Conservation (phyloP, 2,888 invertebrate genomes). For the Hydraecia micacea region DNA sequence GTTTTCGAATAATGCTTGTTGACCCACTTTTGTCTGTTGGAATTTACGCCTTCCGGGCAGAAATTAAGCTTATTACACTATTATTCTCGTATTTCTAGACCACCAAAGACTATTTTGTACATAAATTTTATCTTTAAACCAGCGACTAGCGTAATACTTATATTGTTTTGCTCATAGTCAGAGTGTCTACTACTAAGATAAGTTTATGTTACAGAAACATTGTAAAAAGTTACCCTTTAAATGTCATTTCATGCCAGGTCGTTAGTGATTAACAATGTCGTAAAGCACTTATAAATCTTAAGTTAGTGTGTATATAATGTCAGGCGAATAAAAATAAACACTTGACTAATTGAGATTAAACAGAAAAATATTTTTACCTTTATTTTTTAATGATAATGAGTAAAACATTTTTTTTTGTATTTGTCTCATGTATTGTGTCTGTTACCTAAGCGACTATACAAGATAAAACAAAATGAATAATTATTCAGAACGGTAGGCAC, state of each 20-base stretch:
- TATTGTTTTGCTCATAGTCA: not conserved
- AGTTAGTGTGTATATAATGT: not conserved
- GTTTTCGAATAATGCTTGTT: slow-evolving; percentile 60
- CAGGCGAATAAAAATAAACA: not conserved
- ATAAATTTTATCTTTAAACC: slow-evolving; percentile 38
- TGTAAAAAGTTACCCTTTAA: not conserved
- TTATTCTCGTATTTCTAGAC: slow-evolving; percentile 57
- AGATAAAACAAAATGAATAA: slow-evolving; percentile 75
- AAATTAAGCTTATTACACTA: slow-evolving; percentile 60
- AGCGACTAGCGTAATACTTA: slow-evolving; percentile 8
- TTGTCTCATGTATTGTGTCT: not conserved
- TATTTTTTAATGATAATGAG: not conserved
- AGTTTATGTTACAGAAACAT: not conserved
- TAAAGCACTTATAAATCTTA: not conserved
- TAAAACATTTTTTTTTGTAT: not conserved
- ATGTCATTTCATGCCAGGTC: not conserved
- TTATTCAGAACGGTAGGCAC: slow-evolving; percentile 80
- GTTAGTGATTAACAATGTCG: not conserved
- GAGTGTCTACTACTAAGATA: not conserved
- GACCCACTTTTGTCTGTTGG: slow-evolving; percentile 58
- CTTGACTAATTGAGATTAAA: not conserved
- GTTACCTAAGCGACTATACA: slow-evolving; percentile 68
- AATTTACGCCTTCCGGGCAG: slow-evolving; percentile 58
- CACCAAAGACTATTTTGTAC: slow-evolving; percentile 33
- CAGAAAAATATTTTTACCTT: not conserved